Percentiles rank a stretch among this genome's conserved stretches.
Evolutionary conservation across 1,140 invertebrate genomes (phyloP).

Genomic region (Leptinotarsa undecemlineata): DNA sequence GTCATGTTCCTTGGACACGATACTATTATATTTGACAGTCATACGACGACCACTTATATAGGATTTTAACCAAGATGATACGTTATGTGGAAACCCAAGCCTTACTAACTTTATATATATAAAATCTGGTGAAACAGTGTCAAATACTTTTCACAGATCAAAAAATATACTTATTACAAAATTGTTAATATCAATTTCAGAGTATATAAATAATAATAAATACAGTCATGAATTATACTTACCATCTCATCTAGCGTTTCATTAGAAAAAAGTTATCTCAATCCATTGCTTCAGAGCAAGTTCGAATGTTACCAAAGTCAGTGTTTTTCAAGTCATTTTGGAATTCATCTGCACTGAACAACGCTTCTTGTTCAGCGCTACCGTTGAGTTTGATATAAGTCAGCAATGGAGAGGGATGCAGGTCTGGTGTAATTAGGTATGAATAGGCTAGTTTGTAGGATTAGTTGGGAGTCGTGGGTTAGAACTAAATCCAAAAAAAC

Average conservation of each 20-base stretch:
- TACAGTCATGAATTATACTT: too few relatives aligned
- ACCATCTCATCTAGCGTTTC: background rate
- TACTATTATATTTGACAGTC: too few relatives aligned
- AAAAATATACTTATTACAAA: too few relatives aligned
- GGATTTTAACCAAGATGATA: too few relatives aligned
- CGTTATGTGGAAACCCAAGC: too few relatives aligned
- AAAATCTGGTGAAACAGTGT: too few relatives aligned
- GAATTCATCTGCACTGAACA: background rate
- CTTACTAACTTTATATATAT: too few relatives aligned
- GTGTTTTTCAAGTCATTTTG: background rate
- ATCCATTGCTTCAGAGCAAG: background rate
- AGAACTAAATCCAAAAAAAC: background rate
- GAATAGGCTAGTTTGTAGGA: background rate
- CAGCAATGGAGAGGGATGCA: background rate
- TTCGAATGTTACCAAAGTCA: background rate
- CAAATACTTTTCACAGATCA: too few relatives aligned
- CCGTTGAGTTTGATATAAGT: slow-evolving; percentile 1
- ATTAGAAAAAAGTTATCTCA: background rate
- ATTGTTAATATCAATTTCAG: too few relatives aligned
- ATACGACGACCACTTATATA: too few relatives aligned
- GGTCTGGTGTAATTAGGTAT: background rate
- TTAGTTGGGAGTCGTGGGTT: background rate
- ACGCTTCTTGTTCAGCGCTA: background rate
- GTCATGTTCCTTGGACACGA: too few relatives aligned
- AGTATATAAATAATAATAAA: too few relatives aligned